Evolutionary conservation across 2,888 invertebrate genomes (phyloP).

Genomic region (Dioctria rufipes): DNA sequence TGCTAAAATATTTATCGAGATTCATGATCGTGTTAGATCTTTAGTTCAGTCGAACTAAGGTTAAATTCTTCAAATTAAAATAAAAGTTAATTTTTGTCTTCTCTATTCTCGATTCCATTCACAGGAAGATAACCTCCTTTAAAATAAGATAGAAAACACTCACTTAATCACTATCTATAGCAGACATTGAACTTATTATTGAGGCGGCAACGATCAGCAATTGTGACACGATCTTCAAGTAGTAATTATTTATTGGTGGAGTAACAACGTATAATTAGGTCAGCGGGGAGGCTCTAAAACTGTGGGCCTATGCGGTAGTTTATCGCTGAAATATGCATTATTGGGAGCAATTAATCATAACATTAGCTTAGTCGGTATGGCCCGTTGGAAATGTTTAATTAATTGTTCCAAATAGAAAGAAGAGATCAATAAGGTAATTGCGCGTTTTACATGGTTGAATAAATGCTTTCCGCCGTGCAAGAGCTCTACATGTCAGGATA

Average conservation of each 20-base stretch:
- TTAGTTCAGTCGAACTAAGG: neutral
- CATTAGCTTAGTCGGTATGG: neutral
- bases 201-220: constrained; percentile 18
- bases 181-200: constrained; percentile 36
- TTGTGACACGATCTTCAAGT: constrained; percentile 17
- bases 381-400: neutral
- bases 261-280: constrained; percentile 29
- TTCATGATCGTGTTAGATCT: constrained; percentile 40
- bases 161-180: neutral
- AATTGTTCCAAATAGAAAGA: neutral
- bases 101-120: neutral
- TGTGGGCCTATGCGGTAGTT: neutral
- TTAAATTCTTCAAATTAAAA: neutral
- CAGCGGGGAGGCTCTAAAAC: neutral
- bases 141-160: neutral
- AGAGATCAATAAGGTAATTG: neutral
- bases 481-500: neutral
- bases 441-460: too few species aligned
- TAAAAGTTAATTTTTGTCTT: neutral
- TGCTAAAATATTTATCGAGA: constrained; percentile 7
- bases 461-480: too few species aligned
- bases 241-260: neutral
- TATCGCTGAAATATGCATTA: neutral
- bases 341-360: neutral
- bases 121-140: constrained; percentile 22